These are phyloP conservation scores for Leucania comma DNA, from an alignment of 2,888 invertebrate genomes.

Conservation along the genomic window DNA sequence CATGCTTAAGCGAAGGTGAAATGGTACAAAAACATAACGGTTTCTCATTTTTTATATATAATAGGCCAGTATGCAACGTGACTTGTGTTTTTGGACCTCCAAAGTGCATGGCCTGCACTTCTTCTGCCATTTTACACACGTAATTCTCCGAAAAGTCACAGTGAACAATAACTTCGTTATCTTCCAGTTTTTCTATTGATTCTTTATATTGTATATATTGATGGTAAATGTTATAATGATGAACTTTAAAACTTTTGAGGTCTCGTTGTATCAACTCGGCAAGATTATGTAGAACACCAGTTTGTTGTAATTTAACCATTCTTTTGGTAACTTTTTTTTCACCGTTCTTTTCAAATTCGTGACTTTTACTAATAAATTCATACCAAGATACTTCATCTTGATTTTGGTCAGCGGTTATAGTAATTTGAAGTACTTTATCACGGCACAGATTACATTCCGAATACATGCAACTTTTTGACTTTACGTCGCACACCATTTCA, in stretches of 20 bases:
- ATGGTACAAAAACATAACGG: constrained; percentile 29
- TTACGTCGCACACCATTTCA: constrained; percentile 26
- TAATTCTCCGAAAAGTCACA: constrained; percentile 50
- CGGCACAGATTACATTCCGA: constrained; percentile 28
- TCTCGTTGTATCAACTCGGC: constrained; percentile 14
- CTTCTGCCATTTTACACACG: constrained; percentile 35
- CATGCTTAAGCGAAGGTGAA: constrained; percentile 36
- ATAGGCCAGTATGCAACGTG: constrained; percentile 19
- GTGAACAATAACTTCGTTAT: constrained; percentile 24
- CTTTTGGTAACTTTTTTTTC: constrained; percentile 22
- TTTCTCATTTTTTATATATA: constrained; percentile 16
- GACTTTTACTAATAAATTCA: constrained; percentile 26
- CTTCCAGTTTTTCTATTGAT: constrained; percentile 32
- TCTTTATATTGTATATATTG: constrained; percentile 15
- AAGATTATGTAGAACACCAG: constrained; percentile 5
- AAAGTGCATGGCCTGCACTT: constrained; percentile 32
- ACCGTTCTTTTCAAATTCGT: constrained; percentile 19
- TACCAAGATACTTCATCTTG: constrained; percentile 25
- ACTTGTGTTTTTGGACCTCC: constrained; percentile 33
- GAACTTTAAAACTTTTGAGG: constrained; percentile 24
- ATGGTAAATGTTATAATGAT: constrained; percentile 21
- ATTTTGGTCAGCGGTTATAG: constrained; percentile 11
- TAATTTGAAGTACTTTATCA: constrained; percentile 30
- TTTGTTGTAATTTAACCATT: constrained; percentile 23
- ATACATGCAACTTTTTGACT: constrained; percentile 30